These are phyloP conservation scores for Agrenia bidenticulata DNA, from an alignment of 2,888 invertebrate genomes.

Conservation along the genomic window DNA sequence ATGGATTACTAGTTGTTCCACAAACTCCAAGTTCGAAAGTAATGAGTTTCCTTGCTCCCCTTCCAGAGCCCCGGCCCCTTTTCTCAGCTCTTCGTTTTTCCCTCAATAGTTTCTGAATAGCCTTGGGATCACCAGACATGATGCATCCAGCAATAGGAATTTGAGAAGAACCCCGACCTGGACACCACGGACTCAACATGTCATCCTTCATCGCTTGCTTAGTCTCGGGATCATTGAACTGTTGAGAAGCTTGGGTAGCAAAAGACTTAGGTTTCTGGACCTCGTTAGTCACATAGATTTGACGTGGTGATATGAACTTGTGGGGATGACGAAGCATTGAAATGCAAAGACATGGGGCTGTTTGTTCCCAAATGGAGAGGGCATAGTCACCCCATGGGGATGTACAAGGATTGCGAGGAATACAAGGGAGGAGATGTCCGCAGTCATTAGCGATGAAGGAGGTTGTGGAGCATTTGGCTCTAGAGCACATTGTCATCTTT, in stretches of 20 bases:
- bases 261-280: not conserved
- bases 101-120: not conserved
- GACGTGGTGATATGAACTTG: constrained; percentile 7
- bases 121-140: not conserved
- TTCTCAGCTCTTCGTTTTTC: not conserved
- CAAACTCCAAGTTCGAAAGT: no score
- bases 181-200: not conserved
- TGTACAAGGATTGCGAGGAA: constrained; percentile 22
- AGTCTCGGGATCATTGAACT: not conserved
- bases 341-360: constrained; percentile 13
- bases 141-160: not conserved
- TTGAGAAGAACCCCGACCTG: not conserved
- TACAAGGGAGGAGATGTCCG: constrained; percentile 23
- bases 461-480: constrained; percentile 18
- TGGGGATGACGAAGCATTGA: constrained; percentile 15
- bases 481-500: constrained; percentile 19
- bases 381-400: constrained; percentile 38
- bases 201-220: not conserved
- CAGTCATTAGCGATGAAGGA: constrained; percentile 31
- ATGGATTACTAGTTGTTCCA: no score
- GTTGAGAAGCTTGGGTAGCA: not conserved
- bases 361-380: constrained; percentile 40
- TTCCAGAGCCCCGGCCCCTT: not conserved
- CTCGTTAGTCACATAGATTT: constrained; percentile 11
- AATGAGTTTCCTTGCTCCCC: no score